These are phyloP conservation scores for Drosophila mimetica DNA, from an alignment of 2,888 invertebrate genomes.

Conservation along the genomic window DNA sequence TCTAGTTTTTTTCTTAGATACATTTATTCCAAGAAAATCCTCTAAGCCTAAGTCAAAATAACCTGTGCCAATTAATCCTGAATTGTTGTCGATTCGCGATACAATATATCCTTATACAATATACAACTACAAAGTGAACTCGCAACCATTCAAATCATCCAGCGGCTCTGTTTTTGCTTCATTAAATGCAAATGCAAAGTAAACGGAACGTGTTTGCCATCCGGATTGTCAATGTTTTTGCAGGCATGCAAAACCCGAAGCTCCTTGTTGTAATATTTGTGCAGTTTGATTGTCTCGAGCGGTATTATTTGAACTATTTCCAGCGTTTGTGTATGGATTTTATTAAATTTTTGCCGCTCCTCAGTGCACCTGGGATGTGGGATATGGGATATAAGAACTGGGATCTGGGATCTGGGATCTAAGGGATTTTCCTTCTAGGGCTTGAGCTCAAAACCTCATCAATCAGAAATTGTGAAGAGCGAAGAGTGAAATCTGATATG, in stretches of 20 bases:
- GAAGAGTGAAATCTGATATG: constrained; percentile 11
- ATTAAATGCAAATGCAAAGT: constrained; percentile 58
- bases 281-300: constrained; percentile 33
- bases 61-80: not conserved
- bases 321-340: not conserved
- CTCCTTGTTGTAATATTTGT: constrained; percentile 32
- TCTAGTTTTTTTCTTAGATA: too few relatives aligned
- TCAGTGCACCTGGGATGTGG: not conserved
- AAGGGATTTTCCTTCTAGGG: constrained; percentile 1
- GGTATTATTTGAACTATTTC: constrained; percentile 16
- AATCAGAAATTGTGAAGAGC: constrained; percentile 18
- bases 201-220: constrained; percentile 40
- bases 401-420: not conserved
- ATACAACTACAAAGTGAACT: not conserved
- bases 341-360: constrained; percentile 1
- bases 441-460: constrained; percentile 16
- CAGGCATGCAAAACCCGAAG: constrained; percentile 6
- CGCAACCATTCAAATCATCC: not conserved
- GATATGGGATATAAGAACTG: not conserved
- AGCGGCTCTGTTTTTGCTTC: constrained; percentile 18
- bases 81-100: not conserved
- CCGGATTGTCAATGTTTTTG: constrained; percentile 51
- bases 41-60: not conserved
- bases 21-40: not conserved
- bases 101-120: not conserved